phyloP scores from a whole-genome alignment of 2,113 vertebrate species.

The Cryptoleucopteryx plumbea region DNA sequence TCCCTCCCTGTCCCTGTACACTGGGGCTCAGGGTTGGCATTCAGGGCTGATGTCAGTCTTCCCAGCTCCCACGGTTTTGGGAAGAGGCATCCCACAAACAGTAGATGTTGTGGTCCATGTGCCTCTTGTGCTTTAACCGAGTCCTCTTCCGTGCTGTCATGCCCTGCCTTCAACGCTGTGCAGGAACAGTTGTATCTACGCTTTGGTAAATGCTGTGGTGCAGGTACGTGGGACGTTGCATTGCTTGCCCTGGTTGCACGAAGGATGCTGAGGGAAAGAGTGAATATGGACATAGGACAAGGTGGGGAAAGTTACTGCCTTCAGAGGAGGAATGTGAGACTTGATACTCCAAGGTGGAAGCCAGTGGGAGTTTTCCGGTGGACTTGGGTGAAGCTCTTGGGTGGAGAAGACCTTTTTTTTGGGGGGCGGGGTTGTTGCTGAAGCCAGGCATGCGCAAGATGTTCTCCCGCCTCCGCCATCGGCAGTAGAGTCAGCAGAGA shows the following conservation, averaged over 20 bases:
- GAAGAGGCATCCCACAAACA: neutral
- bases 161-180: neutral
- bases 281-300: neutral
- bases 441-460: neutral
- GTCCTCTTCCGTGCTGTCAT: accelerated
- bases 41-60: neutral
- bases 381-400: neutral
- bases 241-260: neutral
- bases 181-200: neutral
- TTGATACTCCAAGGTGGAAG: neutral
- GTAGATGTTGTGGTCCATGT: neutral
- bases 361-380: neutral
- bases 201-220: neutral
- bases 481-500: neutral
- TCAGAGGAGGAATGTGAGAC: neutral
- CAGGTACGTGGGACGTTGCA: neutral
- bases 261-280: neutral
- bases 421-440: neutral
- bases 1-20: neutral
- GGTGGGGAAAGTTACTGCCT: neutral
- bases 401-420: neutral
- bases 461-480: neutral
- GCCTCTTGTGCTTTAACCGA: neutral
- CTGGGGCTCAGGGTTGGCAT: neutral
- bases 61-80: neutral